Base-by-base conservation (phyloP, 2,113 vertebrate genomes). In the Microtus richardsoni region DNA sequence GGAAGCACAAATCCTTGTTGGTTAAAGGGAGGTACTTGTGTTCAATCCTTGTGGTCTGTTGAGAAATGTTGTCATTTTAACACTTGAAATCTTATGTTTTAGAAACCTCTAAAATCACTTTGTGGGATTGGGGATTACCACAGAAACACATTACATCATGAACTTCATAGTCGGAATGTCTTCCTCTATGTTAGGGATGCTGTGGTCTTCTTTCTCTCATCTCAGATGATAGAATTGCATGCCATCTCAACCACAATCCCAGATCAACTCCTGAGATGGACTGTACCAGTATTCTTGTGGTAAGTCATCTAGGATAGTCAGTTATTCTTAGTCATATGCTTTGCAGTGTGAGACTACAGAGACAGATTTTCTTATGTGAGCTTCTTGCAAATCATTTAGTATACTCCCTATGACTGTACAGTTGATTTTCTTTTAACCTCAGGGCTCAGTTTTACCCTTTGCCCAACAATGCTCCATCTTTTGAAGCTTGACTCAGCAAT, bases 361-460 rank as follows among this genome's bases (percentile, higher is more conserved):
- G 22, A n/a, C 19, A 88, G 70, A 80, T 47, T 85, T 93, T 94
- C 85, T 17, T 58, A 74, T 26, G 62, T 0, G 16, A 94, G 74
- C 3, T 88, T 58, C 92, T n/a, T 41, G 68, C 21, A 83, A 92
- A 44, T 12, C 60, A 58, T 75, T 96, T 66, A 62, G 47, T 58
- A 17, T 21, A 83, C 41, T 68, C 91, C 70, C 28, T 91, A 41
- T 86, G 75, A 89, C n/a, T 71, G 1, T 80, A 89, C 8, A 75
- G 85, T 71, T 93, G 54, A 95, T 89, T 94, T 97, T 84, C 17
- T 66, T 95, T 95, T 87, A 94, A 88, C 54, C n/a, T 74, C 70
- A 79, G 79, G 24, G 62, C 49, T 84, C 47, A 86, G 9, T 54
- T 95, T 95, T 87, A 87, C 41, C 30, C 52, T 94, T 94, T 71